Conservation (phyloP, 2,113 vertebrate genomes). For the Cichladusa arquata region DNA sequence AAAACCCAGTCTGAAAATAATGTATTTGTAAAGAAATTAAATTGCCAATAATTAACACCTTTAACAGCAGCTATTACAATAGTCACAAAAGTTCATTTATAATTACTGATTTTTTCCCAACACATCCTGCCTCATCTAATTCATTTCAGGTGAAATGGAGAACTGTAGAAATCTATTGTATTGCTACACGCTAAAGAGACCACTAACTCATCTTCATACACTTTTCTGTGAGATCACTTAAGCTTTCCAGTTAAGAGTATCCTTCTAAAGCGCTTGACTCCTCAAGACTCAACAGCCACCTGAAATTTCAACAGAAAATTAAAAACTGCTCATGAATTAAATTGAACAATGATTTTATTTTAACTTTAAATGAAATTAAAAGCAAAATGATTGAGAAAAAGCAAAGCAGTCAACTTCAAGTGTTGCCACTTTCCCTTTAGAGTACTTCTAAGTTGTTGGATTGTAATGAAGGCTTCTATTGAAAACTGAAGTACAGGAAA, state of each 20-base stretch:
- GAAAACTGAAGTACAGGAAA: constrained; percentile 11
- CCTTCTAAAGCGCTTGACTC: constrained; percentile 16
- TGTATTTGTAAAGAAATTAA: not conserved
- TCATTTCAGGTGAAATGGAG: not conserved
- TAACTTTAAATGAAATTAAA: constrained; percentile 20
- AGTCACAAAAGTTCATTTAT: not conserved
- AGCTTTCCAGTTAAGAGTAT: not conserved
- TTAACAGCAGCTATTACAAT: not conserved
- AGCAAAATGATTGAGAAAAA: not conserved
- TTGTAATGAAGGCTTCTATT: not conserved
- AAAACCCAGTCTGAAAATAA: not conserved
- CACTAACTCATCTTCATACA: not conserved
- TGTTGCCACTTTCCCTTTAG: constrained; percentile 19
- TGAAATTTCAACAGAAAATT: constrained; percentile 27
- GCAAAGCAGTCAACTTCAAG: not conserved
- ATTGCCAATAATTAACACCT: not conserved
- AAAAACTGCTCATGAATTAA: constrained; percentile 9
- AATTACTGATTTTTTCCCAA: not conserved
- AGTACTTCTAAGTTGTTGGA: not conserved
- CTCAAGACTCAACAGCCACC: not conserved
- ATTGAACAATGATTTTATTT: constrained; percentile 38
- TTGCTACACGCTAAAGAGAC: not conserved
- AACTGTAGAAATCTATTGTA: not conserved
- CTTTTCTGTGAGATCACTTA: not conserved
- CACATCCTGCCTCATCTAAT: not conserved